Conservation (phyloP, 1,140 invertebrate species). For the Arion vulgaris region DNA sequence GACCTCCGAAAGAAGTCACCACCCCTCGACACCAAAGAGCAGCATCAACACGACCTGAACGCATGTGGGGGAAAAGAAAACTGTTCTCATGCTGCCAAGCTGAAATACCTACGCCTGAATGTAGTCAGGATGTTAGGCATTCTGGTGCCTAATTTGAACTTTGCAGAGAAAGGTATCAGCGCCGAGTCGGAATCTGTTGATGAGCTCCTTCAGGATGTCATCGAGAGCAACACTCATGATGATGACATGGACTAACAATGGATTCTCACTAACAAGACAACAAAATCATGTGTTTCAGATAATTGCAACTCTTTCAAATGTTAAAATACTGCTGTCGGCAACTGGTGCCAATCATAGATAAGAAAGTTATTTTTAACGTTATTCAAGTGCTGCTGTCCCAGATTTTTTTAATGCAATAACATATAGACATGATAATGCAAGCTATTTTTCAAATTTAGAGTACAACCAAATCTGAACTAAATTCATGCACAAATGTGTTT, state of each 20-base stretch:
- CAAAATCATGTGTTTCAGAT: background rate
- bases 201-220: conserved; percentile 70
- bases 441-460: background rate
- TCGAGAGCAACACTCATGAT: conserved; percentile 70
- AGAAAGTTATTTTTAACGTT: no score
- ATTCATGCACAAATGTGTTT: background rate
- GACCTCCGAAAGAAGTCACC: conserved; percentile 40
- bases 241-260: conserved; percentile 53
- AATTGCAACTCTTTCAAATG: background rate
- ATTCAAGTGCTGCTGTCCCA: background rate
- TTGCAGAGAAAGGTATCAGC: conserved; percentile 70
- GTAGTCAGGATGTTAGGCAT: conserved; percentile 70
- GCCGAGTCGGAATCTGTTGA: conserved; percentile 69
- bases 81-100: conserved; percentile 63
- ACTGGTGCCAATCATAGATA: no score
- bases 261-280: no score
- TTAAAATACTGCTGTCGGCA: background rate
- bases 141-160: conserved; percentile 69
- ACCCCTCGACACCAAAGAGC: conserved; percentile 40
- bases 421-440: background rate
- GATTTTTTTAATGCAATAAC: background rate
- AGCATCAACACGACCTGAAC: conserved; percentile 31
- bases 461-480: background rate
- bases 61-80: conserved; percentile 38
- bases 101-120: conserved; percentile 65